A percentile compares a stretch with the other conserved stretches of the same genome.
These are phyloP conservation scores for Volucella inflata DNA, from an alignment of 2,888 invertebrate genomes.

Conservation along the genomic window DNA sequence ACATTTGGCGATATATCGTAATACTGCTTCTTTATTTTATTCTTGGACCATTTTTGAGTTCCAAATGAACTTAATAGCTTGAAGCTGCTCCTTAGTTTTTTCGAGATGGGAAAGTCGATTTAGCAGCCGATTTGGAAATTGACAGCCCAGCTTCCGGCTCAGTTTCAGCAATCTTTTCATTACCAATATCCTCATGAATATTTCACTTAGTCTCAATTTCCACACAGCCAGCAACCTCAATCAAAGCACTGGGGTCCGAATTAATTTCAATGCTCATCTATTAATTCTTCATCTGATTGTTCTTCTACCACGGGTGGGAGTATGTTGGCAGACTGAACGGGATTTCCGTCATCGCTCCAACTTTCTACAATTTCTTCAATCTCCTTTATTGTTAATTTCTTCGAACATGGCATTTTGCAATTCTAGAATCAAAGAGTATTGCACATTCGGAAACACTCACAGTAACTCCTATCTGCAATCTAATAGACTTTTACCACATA, in stretches of 20 bases:
- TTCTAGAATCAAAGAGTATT: conserved; percentile 1
- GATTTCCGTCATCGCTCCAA: conserved; percentile 9
- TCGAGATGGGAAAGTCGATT: neutral
- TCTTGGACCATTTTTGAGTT: neutral
- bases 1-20: neutral
- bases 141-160: too few relatives aligned
- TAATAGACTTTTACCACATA: conserved; percentile 77
- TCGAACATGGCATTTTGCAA: too few relatives aligned
- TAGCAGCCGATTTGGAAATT: too few relatives aligned
- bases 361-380: neutral
- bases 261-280: neutral
- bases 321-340: neutral
- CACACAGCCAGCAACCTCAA: too few relatives aligned
- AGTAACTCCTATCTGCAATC: neutral
- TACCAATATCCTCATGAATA: conserved; percentile 4
- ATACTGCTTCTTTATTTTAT: neutral
- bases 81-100: neutral
- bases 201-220: too few relatives aligned
- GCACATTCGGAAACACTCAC: too few relatives aligned
- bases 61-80: neutral
- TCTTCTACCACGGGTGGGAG: too few relatives aligned
- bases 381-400: neutral
- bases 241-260: too few relatives aligned
- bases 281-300: too few relatives aligned
- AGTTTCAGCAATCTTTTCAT: conserved; percentile 4